Evolutionary conservation across 2,113 vertebrate genomes (phyloP).

Genomic region (Mus pahari): DNA sequence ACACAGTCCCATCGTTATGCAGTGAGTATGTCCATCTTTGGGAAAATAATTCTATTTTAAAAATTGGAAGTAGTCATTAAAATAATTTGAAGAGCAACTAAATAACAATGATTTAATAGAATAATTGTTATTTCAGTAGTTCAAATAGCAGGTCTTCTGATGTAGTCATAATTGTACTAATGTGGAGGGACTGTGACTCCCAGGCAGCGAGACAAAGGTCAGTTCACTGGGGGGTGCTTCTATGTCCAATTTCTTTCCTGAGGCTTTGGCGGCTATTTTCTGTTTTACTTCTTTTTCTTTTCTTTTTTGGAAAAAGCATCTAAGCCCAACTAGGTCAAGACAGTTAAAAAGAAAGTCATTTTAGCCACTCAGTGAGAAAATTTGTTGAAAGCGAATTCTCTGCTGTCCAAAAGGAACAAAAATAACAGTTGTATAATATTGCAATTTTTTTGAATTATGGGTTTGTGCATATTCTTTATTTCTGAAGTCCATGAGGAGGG

Average conservation of each 20-base stretch:
- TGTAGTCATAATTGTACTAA: neutral
- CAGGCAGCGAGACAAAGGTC: neutral
- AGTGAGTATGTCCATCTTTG: neutral
- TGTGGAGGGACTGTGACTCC: neutral
- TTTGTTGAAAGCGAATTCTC: constrained; percentile 53
- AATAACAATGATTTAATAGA: neutral
- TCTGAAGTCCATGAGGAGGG: neutral
- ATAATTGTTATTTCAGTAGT: constrained; percentile 22
- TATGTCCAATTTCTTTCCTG: neutral
- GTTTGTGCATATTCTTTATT: constrained; percentile 32
- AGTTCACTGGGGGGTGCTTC: neutral
- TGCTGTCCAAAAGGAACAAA: neutral
- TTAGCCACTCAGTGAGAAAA: constrained; percentile 44
- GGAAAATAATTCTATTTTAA: neutral
- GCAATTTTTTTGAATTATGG: neutral
- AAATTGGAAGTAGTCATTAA: constrained; percentile 21
- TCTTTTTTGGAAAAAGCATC: neutral
- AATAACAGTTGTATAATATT: neutral
- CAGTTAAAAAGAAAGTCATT: constrained; percentile 50
- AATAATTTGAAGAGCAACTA: neutral
- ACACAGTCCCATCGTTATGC: neutral
- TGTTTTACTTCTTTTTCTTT: neutral
- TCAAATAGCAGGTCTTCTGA: neutral
- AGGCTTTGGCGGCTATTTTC: neutral
- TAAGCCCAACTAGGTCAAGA: constrained; percentile 63